Evolutionary conservation across 92 coral and sea anemone species (phyloP).

Genomic region (Epizoanthus rinbou): DNA sequence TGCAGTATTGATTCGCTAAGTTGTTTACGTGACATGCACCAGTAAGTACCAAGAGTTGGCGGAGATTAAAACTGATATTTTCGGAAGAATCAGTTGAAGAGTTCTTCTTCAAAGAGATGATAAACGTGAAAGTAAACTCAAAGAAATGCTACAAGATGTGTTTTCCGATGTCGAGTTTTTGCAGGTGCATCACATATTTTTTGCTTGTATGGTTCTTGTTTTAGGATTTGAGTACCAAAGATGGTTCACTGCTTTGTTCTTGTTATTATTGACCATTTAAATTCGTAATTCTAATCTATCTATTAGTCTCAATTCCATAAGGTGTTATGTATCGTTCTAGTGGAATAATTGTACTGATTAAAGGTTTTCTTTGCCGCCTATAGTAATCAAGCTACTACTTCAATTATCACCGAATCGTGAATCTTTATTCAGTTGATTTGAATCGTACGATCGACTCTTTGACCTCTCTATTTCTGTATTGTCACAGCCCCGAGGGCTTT

Average conservation of each 20-base stretch:
- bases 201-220: no score
- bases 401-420: slow-evolving; percentile 1
- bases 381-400: not conserved
- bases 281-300: not conserved
- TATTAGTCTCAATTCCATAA: no score
- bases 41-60: not conserved
- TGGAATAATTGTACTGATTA: not conserved
- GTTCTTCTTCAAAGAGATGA: not conserved
- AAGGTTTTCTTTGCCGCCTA: not conserved
- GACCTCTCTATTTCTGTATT: not conserved
- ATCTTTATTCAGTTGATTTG: not conserved
- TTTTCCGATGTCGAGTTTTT: no score
- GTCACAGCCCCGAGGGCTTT: not conserved
- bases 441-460: not conserved
- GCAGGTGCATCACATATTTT: no score
- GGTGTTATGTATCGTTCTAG: not conserved
- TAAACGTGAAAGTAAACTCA: not conserved
- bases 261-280: no score
- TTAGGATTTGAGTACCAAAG: not conserved
- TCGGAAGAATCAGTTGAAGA: not conserved
- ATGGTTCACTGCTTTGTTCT: not conserved
- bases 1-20: not conserved
- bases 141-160: no score
- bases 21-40: slow-evolving; percentile 22
- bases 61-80: not conserved